Base-by-base conservation (phyloP, 92 coral and sea anemone genomes). In the Montipora capitata region DNA sequence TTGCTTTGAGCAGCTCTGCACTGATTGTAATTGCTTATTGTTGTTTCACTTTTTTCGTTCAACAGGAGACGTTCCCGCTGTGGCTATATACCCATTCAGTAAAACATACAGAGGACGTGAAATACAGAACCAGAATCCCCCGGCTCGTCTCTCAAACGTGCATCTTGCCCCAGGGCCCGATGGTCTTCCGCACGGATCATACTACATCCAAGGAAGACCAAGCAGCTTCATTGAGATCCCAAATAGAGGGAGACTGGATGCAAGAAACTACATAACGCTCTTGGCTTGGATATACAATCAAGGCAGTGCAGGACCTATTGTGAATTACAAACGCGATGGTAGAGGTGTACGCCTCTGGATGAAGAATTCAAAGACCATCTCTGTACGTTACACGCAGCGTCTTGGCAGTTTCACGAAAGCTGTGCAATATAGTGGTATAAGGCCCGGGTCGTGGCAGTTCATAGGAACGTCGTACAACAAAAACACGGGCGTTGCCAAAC, bases 301-400 rank as follows among this genome's bases (percentile, higher is more conserved):
- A 48, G 98, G 96, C 39, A 67, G 43, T 7, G 81, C 89, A 11
- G 98, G 98, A 12, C 96, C 98, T 1, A 91, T 95, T 72, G 91
- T 95, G 18, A 71, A 88, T 79, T 95, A 93, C 78, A 81, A 85
- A 63, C 94, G 83, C 14, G 59, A 81, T 7, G 84, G 85, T 2
- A 85, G 96, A 95, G 98, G 98, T 41, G 96, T 95, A 43, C 93
- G 91, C 65, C 75, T 95, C 15, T 93, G 96, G 96, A 95, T 95
- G 89, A 83, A 74, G 6, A 57, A 66, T 17, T 79, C 75, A 1
- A 77, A 67, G 18, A 91, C 83, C 5, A 79, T 95, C 43, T 95
- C 74, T 59, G 98, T 88, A 10, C 98, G 93, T 75, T 93, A 80
- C 73, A 91, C 83, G 18, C 85, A 75, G 64, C 90, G 96, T 15